Evolutionary conservation across 1,140 invertebrate genomes (phyloP), one percentile per base, ranked within the genome.

Genomic region (Metaphire vulgaris): DNA sequence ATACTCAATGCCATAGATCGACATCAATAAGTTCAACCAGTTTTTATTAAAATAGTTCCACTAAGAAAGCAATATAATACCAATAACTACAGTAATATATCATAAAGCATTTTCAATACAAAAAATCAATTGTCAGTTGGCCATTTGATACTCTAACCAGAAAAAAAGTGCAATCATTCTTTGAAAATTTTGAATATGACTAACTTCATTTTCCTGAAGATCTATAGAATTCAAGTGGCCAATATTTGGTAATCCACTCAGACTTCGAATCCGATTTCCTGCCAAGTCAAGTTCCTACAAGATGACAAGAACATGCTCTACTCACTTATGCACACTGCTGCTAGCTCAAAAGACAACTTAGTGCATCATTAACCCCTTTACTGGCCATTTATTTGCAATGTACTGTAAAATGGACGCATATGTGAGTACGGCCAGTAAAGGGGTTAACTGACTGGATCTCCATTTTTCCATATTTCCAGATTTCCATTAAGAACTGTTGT

Each of bases 141-240:
- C 41, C 6, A 6, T 21, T 56, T 6, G 6, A 56, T 56, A 56
- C 41, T 12, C 41, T 12, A 6, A 56, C 41, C 21, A 21, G 41
- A 21, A 56, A 56, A 21, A 12, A 56, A 56, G 21, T 56, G 41
- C 41, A 56, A 56, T n/a, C n/a, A 56, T 6, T 56, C 41, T 56
- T 56, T 6, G 6, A 56, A 12, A 21, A 56, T 12, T 56, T 12
- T 56, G 6, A 56, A 56, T 12, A 21, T 56, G 1, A 67, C 34
- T 32, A 66, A 85, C 84, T 80, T 85, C 83, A 83, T 86, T 86
- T 71, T 83, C 81, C 74, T 85, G 84, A 16, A 86, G 64, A 71
- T 86, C 83, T 41, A 86, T 79, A 67, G 73, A 67, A 72, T 85
- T 83, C 67, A 86, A 69, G 64, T 85, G 74, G 65, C 81, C 80